Evolutionary conservation across 2,797 vertebrate species (phyloP), one percentile per base, ranked within the genome.

Genomic region (Parotocinclus haroldoi): DNA sequence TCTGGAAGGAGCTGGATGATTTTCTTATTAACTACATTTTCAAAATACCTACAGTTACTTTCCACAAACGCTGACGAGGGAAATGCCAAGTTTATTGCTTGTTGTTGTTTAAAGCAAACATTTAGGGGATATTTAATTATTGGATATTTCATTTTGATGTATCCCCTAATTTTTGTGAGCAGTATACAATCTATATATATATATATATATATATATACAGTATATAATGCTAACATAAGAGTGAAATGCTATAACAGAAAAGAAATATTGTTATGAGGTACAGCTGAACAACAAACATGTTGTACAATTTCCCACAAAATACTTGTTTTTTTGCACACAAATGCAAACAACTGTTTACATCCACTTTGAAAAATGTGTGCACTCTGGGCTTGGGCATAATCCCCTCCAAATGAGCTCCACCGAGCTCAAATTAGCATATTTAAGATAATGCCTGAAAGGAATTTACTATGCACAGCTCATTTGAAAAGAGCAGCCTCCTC

Each of bases 361-460:
- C 39, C 39, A 10, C 13, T 44, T 9, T 54, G 39, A 53, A 64
- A 40, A 36, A 48, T 17, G 19, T 39, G 14, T 13, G 19, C 10
- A 18, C 5, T 55, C 18, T 38, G 14, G 42, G 38, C 27, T 45
- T 63, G 18, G 12, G 17, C 52, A 44, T 45, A 54, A 36, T 54
- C 64, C 54, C 53, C 45, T 27, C 54, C 52, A 69, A 72, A 73
- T 58, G 45, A 71, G 55, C 58, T 65, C 52, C 67, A 72, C 71
- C 55, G 45, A 71, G 55, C 58, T 65, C 52, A 73, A 76, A 78
- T 67, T 64, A 70, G 75, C 63, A 64, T 66, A 73, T 77, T 81
- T 77, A 69, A 49, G 45, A 77, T 76, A 78, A 79, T 76, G 71
- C 57, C 66, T 69, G 11, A 77, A 76, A 80, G 72, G 75, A 78